Conservation (phyloP, 2,888 invertebrate genomes). For the Pedicia rivosa region DNA sequence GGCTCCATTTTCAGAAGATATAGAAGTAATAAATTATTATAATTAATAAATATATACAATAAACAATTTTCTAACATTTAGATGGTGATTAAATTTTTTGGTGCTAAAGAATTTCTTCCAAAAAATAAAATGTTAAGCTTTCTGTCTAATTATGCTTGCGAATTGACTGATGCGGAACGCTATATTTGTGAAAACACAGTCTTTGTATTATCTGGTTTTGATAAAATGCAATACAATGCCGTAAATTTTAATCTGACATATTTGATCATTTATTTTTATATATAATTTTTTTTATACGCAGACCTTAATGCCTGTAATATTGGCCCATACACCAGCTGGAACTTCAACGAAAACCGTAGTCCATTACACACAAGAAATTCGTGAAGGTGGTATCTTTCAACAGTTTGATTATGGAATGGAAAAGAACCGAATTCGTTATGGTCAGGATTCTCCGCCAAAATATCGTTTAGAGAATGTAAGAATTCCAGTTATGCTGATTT, state of each 20-base stretch:
- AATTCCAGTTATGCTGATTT: constrained; percentile 40
- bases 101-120: constrained; percentile 57
- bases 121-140: constrained; percentile 42
- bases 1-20: constrained; percentile 44
- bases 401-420: constrained; percentile 41
- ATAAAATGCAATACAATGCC: constrained; percentile 45
- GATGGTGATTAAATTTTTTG: constrained; percentile 46
- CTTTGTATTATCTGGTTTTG: constrained; percentile 57
- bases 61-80: constrained; percentile 20
- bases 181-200: constrained; percentile 55
- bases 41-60: background rate
- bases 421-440: constrained; percentile 35
- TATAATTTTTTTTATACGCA: constrained; percentile 16
- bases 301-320: constrained; percentile 40
- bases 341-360: constrained; percentile 43
- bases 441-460: constrained; percentile 32
- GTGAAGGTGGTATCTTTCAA: constrained; percentile 30
- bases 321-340: constrained; percentile 45
- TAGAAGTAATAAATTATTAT: constrained; percentile 31
- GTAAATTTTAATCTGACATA: constrained; percentile 7
- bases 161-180: constrained; percentile 37
- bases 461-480: constrained; percentile 35
- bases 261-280: background rate
- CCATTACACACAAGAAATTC: constrained; percentile 37
- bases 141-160: constrained; percentile 45